Evolutionary conservation across 2,113 vertebrate species (phyloP), one percentile per base, ranked within the genome.

Genomic region (Podocnemis expansa): DNA sequence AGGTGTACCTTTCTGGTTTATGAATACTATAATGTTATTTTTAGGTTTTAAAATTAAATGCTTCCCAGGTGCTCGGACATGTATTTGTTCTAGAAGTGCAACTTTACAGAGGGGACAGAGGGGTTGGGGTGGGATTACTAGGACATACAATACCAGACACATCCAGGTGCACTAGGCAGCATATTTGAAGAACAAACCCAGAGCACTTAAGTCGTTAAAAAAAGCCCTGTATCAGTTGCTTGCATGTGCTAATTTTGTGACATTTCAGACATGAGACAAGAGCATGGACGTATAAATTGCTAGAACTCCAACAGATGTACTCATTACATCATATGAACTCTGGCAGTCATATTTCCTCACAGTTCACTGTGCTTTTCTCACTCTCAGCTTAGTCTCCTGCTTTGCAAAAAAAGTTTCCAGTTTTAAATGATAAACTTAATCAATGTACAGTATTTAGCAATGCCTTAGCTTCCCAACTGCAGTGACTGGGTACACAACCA

Each of bases 151-250:
- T 29, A 58, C 41, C 70, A 27, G 70, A 25, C 22, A 75, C 38
- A 41, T 73, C 21, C 70, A 73, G 38, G 9, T 73, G 70, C 70
- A 73, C 38, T 43, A 41, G 19, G 22, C 70, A 73, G 41, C 70
- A 41, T 41, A 21, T 73, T 73, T 73, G 6, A 73, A 41, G 34
- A 70, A 70, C 8, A 67, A 45, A n/a, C 38, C 10, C 75, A 78
- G 2, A 2, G 1, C 5, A 31, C 10, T 82, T 17, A 34, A 2
- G 51, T 56, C 81, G 54, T 27, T 27, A 81, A 19, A 0, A 17
- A 8, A 19, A 5, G 90, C 34, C 3, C 1, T 13, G 70, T 6
- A 1, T 17, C 27, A 75, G 13, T 73, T 75, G 10, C 6, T 21
- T 81, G 21, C 54, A 0, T 70, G 21, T 80, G 49, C 70, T 17